Conservation (phyloP, 1,140 invertebrate genomes). For the Drosophila obscura region DNA sequence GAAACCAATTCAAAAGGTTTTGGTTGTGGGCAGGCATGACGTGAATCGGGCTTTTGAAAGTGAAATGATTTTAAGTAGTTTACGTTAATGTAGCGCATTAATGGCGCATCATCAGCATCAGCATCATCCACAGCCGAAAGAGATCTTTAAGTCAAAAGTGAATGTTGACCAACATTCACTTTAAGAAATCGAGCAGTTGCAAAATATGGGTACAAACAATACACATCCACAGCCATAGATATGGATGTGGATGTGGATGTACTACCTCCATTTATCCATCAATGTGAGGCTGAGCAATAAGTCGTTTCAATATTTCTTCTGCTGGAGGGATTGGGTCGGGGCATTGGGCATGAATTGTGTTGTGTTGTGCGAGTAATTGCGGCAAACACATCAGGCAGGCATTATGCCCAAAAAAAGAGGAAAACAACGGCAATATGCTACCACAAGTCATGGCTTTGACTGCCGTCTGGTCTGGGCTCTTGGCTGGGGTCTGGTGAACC, state of each 20-base stretch:
- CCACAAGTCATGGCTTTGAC: constrained; percentile 59
- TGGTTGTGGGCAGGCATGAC: constrained; percentile 51
- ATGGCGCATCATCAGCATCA: constrained; percentile 60
- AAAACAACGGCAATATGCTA: constrained; percentile 59
- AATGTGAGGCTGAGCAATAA: constrained; percentile 53
- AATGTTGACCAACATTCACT: constrained; percentile 74
- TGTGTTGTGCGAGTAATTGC: constrained; percentile 61
- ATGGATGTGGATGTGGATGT: not conserved
- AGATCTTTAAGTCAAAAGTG: constrained; percentile 61
- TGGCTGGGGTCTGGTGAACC: constrained; percentile 42
- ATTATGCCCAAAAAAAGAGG: constrained; percentile 58
- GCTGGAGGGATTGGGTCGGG: constrained; percentile 19
- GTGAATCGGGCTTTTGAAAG: constrained; percentile 55
- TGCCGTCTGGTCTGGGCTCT: constrained; percentile 42
- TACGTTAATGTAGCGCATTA: constrained; percentile 66
- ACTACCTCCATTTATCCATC: constrained; percentile 41
- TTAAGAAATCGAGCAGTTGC: constrained; percentile 67
- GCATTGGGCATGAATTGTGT: constrained; percentile 34
- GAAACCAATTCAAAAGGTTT: constrained; percentile 40
- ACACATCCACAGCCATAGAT: not conserved
- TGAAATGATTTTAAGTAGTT: constrained; percentile 64
- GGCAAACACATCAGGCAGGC: constrained; percentile 55
- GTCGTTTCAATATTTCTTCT: constrained; percentile 47
- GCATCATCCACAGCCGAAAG: constrained; percentile 27
- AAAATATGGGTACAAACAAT: constrained; percentile 21